Evolutionary conservation across 2,888 invertebrate genomes (phyloP).

Genomic region (Eupeodes latifasciatus): DNA sequence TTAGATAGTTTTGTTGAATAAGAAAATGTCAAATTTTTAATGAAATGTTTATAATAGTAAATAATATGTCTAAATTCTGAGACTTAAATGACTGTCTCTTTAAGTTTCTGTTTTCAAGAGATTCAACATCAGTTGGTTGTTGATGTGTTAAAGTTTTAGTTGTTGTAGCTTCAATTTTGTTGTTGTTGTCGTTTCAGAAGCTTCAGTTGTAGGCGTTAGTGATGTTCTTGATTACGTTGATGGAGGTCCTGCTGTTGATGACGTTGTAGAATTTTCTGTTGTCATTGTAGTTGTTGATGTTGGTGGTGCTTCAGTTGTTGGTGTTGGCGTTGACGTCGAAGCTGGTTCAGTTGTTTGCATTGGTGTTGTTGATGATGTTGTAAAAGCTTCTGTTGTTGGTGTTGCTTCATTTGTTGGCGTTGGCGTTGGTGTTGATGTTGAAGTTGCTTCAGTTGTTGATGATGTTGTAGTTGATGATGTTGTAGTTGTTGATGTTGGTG

Average conservation of each 20-base stretch:
- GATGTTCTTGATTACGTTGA: not conserved
- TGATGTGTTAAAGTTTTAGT: not conserved
- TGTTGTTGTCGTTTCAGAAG: not conserved
- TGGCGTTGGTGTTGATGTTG: not conserved
- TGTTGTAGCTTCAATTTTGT: not conserved
- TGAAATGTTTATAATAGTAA: too few relatives aligned
- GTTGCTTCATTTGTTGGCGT: not conserved
- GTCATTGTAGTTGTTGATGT: not conserved
- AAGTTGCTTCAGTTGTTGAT: not conserved
- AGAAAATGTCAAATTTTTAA: too few relatives aligned
- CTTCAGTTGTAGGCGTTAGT: not conserved
- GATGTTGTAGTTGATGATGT: not conserved
- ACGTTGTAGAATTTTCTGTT: not conserved
- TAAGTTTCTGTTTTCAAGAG: too few relatives aligned
- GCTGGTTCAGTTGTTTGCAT: not conserved
- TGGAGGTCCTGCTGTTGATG: not conserved
- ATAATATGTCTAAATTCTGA: too few relatives aligned
- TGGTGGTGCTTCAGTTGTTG: not conserved
- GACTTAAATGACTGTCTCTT: too few relatives aligned
- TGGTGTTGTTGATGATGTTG: not conserved
- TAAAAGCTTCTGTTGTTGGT: not conserved
- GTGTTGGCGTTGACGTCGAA: not conserved
- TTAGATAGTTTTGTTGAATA: too few relatives aligned
- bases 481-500: not conserved
- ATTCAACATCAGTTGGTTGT: too few relatives aligned